A percentile compares a stretch with the other conserved stretches of the same genome.
These are phyloP conservation scores for Peromyscus aztecus DNA, from an alignment of 2,797 vertebrate genomes.

Conservation along the genomic window DNA sequence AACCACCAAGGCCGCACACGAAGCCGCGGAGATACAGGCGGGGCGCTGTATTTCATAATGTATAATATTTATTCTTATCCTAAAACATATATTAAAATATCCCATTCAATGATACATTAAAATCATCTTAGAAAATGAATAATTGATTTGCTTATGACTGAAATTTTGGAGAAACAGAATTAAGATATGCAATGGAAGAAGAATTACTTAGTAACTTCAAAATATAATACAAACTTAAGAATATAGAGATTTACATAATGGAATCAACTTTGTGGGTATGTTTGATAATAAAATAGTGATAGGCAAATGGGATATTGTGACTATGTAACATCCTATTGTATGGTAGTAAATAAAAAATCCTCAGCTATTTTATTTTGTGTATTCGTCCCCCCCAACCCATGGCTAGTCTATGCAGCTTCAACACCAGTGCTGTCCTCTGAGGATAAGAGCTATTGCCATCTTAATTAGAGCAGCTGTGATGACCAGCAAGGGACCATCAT, in stretches of 20 bases:
- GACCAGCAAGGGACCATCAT: not conserved
- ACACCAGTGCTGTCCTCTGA: not conserved
- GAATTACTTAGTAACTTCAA: constrained; percentile 1
- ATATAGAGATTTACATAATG: not conserved
- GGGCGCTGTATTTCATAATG: not conserved
- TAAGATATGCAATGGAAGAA: not conserved
- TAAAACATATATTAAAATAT: constrained; percentile 19
- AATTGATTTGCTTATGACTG: not conserved
- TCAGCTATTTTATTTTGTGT: not conserved
- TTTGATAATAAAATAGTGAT: constrained; percentile 37
- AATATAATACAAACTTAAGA: constrained; percentile 10
- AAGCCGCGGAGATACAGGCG: not conserved
- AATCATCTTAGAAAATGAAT: constrained; percentile 15
- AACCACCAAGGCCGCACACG: constrained; percentile 61
- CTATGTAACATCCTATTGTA: not conserved
- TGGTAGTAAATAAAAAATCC: not conserved
- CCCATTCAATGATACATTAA: not conserved
- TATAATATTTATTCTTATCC: constrained; percentile 12
- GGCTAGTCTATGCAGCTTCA: not conserved
- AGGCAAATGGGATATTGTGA: not conserved
- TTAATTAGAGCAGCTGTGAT: not conserved
- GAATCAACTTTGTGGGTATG: not conserved
- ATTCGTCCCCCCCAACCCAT: not conserved
- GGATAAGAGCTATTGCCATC: not conserved
- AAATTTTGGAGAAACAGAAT: not conserved